Evolutionary conservation across 2,113 vertebrate genomes (phyloP).

Genomic region (Seriola aureovittata): DNA sequence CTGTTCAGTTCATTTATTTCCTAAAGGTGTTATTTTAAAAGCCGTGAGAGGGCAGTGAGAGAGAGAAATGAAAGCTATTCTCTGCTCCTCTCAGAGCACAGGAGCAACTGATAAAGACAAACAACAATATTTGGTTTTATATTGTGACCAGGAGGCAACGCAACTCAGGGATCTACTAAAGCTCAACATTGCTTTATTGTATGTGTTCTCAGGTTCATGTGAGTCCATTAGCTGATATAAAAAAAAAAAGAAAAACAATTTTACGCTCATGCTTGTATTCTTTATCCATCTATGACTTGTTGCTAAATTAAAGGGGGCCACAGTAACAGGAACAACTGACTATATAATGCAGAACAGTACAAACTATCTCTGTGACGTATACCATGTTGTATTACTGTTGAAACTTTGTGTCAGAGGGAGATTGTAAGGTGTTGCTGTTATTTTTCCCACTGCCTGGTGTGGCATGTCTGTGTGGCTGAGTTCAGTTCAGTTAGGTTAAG

Average conservation of each 20-base stretch:
- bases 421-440: too few relatives aligned
- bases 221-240: neutral
- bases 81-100: constrained; percentile 31
- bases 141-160: constrained; percentile 1
- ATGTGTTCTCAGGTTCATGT: neutral
- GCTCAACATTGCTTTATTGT: constrained; percentile 9
- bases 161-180: constrained; percentile 4
- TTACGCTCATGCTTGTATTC: neutral
- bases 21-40: constrained; percentile 18
- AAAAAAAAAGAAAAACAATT: neutral
- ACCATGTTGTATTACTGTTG: too few relatives aligned
- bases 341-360: neutral
- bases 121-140: constrained; percentile 56
- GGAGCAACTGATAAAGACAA: constrained; percentile 43
- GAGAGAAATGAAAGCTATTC: constrained; percentile 33
- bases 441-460: too few relatives aligned
- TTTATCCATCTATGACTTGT: neutral
- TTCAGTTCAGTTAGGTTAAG: too few relatives aligned
- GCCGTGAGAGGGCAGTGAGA: neutral
- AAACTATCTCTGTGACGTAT: neutral
- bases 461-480: too few relatives aligned
- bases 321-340: neutral
- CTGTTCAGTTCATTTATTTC: constrained; percentile 23
- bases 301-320: neutral
- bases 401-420: too few relatives aligned